Evolutionary conservation across 2,113 vertebrate species (phyloP), one percentile per base, ranked within the genome.

Genomic region (Heterotilapia buettikoferi): DNA sequence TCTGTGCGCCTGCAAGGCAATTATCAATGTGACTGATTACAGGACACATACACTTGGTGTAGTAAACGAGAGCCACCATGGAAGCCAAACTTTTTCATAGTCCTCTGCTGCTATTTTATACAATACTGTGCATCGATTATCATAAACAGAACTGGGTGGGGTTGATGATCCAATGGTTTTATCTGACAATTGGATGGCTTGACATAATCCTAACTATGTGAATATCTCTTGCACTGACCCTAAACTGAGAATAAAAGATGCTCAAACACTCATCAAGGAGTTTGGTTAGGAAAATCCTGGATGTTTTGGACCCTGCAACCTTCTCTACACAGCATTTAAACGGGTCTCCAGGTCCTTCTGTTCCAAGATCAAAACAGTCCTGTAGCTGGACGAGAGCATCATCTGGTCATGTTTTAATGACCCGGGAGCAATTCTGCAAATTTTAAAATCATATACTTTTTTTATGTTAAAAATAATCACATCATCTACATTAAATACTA

Each of bases 11-110:
- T 87, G 43, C 21, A 19, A 80, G 83, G 80, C 10, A 80, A 31
- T 88, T 84, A 59, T 81, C 21, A 18, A 4, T 85, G 26, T 83
- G 71, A 78, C 16, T 89, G 84, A 89, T 83, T 86, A 73, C 5
- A n/a, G 11, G n/a, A 43, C 29, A 33, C 31, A 78, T 31, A 52
- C 45, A 52, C 73, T 78, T 78, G 18, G 73, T 78, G 73, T 78
- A 31, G 45, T 78, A 52, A 33, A 50, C 3, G 6, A n/a, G 73
- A n/a, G 73, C 45, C 45, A 29, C 10, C 45, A 31, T 18, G 68
- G 21, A 73, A 73, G 3, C 38, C 38, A 6, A 73, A 73, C 9
- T 29, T 45, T 73, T 26, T 73, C 21, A 26, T 16, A 52, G 45
- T 10, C 16, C 71, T 76, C 16, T 76, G 71, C 16, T 31, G 71